phyloP scores from a whole-genome alignment of 2,888 invertebrate genomes.

The Platycheirus rosarum region DNA sequence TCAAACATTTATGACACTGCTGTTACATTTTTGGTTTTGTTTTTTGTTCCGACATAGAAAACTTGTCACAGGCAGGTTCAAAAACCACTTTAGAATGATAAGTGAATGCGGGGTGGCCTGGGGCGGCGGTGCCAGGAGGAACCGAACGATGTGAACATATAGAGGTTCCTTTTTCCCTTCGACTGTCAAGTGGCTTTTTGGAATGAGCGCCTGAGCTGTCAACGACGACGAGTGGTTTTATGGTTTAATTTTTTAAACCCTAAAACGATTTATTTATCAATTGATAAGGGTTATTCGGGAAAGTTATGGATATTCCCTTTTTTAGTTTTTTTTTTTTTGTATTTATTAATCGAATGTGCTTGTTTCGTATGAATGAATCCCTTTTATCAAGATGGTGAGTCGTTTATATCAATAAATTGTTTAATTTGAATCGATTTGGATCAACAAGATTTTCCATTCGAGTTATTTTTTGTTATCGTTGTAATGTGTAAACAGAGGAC shows the following conservation, averaged over 20 bases:
- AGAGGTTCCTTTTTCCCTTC: slow-evolving; percentile 22
- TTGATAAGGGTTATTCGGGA: slow-evolving; percentile 28
- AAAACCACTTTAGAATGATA: slow-evolving; percentile 65
- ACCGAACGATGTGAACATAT: slow-evolving; percentile 4
- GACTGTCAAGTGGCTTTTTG: slow-evolving; percentile 4
- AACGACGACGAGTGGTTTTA: slow-evolving; percentile 40
- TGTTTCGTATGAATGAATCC: slow-evolving; percentile 21
- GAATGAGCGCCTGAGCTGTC: slow-evolving; percentile 8
- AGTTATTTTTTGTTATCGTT: neutral
- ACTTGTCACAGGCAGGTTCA: slow-evolving; percentile 61
- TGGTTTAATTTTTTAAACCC: slow-evolving; percentile 40
- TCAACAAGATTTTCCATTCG: slow-evolving; percentile 4
- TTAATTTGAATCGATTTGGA: slow-evolving; percentile 7
- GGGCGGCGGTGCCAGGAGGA: neutral
- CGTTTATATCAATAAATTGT: slow-evolving; percentile 4
- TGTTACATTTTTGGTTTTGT: slow-evolving; percentile 18
- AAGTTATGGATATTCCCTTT: neutral
- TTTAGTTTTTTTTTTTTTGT: slow-evolving; percentile 5
- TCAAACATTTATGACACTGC: slow-evolving; percentile 58
- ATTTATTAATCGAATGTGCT: slow-evolving; percentile 9
- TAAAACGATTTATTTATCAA: slow-evolving; percentile 42
- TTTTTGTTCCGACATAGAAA: slow-evolving; percentile 47
- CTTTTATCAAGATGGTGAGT: slow-evolving; percentile 16
- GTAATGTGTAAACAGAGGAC: neutral
- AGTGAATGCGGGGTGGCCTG: slow-evolving; percentile 18